Conservation (phyloP, 2,797 vertebrate species). For the Macropodus opercularis region DNA sequence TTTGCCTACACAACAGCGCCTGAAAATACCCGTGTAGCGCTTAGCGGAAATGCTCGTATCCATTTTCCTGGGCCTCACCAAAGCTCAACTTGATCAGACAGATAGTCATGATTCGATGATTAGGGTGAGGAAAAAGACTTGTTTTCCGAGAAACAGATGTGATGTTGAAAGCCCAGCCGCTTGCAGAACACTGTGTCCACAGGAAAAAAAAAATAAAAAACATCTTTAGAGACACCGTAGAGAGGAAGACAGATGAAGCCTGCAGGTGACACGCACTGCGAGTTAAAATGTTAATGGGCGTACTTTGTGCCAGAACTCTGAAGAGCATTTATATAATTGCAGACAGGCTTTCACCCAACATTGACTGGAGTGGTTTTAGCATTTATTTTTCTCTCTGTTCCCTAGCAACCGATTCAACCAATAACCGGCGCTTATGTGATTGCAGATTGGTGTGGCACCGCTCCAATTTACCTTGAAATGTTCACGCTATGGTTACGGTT, state of each 20-base stretch:
- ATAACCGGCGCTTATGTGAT: slow-evolving; percentile 66
- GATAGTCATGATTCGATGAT: not conserved
- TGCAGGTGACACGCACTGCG: slow-evolving; percentile 57
- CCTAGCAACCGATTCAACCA: slow-evolving; percentile 83
- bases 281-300: slow-evolving; percentile 68
- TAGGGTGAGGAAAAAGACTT: no score
- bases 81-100: slow-evolving; percentile 12
- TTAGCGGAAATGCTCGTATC: slow-evolving; percentile 15
- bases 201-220: not conserved
- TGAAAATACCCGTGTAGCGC: slow-evolving; percentile 56
- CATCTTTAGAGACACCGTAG: not conserved
- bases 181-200: not conserved
- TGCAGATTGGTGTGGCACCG: slow-evolving; percentile 29
- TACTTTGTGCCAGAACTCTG: slow-evolving; percentile 70
- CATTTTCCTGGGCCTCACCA: slow-evolving; percentile 8
- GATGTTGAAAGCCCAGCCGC: not conserved
- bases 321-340: slow-evolving; percentile 83
- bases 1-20: slow-evolving; percentile 53
- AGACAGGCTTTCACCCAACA: slow-evolving; percentile 79
- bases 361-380: slow-evolving; percentile 80
- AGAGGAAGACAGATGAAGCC: slow-evolving; percentile 22
- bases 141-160: not conserved
- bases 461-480: slow-evolving; percentile 16
- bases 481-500: slow-evolving; percentile 16
- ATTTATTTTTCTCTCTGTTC: slow-evolving; percentile 82